These are phyloP conservation scores for Pyralis farinalis DNA, from an alignment of 2,888 invertebrate genomes.

Conservation along the genomic window DNA sequence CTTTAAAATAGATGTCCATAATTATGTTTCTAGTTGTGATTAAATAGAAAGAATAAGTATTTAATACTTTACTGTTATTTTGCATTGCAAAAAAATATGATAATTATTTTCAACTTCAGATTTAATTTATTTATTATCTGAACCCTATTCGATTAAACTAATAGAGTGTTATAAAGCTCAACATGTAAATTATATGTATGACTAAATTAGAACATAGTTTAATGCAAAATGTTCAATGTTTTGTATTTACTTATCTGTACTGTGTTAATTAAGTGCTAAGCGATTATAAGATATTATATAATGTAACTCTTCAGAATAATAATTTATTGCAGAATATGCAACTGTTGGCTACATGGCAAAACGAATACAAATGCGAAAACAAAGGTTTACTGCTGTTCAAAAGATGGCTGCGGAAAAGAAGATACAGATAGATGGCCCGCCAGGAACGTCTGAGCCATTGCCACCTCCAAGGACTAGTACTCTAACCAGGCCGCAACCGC, in stretches of 20 bases:
- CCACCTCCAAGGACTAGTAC: conserved; percentile 84
- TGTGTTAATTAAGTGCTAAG: not conserved
- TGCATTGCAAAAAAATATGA: too few species aligned
- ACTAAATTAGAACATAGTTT: not conserved
- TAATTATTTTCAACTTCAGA: too few species aligned
- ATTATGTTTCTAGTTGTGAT: too few species aligned
- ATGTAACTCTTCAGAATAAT: conserved; percentile 8
- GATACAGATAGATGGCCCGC: conserved; percentile 87
- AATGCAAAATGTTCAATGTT: not conserved
- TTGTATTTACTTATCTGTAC: too few species aligned
- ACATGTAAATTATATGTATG: not conserved
- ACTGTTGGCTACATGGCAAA: conserved; percentile 99
- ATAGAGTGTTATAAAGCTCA: too few species aligned
- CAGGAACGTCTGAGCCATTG: conserved; percentile 82
- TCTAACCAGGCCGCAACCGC: conserved; percentile 77
- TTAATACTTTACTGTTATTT: too few species aligned
- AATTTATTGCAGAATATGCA: conserved; percentile 91
- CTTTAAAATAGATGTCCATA: too few species aligned
- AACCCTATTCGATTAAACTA: too few species aligned
- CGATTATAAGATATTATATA: conserved; percentile 1
- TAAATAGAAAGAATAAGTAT: too few species aligned
- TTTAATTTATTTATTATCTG: too few species aligned
- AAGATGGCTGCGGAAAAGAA: conserved; percentile 96
- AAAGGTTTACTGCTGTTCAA: conserved; percentile 92
- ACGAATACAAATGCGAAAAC: conserved; percentile 97